These are phyloP conservation scores for Tholera decimalis DNA, from an alignment of 2,888 invertebrate species.

Conservation along the genomic window DNA sequence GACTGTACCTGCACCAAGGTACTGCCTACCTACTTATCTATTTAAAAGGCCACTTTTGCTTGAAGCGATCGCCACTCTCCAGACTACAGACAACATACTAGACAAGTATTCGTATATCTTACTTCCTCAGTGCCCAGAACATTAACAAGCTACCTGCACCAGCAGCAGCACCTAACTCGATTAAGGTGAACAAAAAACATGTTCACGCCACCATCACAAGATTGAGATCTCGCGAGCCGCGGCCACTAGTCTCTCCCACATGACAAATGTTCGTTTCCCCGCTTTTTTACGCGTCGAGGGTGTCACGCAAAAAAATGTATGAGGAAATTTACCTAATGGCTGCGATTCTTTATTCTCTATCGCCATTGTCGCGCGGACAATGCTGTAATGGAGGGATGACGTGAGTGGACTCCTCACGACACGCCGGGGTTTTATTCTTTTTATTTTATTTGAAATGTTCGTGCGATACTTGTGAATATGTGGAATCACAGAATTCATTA, in stretches of 20 bases:
- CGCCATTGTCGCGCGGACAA: conserved; percentile 89
- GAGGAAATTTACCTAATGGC: conserved; percentile 92
- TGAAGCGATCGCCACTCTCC: background rate
- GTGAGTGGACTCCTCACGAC: conserved; percentile 83
- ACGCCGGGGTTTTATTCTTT: conserved; percentile 74
- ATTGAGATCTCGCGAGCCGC: conserved; percentile 83
- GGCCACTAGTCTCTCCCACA: conserved; percentile 73
- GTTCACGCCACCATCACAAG: conserved; percentile 74
- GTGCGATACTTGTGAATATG: conserved; percentile 67
- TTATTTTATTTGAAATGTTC: conserved; percentile 76
- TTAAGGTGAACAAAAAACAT: conserved; percentile 76
- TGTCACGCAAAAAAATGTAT: conserved; percentile 91
- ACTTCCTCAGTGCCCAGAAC: conserved; percentile 24
- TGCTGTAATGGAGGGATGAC: conserved; percentile 90
- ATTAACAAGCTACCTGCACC: conserved; percentile 65
- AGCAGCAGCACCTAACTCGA: conserved; percentile 73
- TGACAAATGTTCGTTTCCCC: conserved; percentile 87
- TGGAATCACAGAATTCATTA: conserved; percentile 61
- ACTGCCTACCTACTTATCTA: background rate
- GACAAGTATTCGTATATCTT: background rate
- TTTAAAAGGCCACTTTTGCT: background rate
- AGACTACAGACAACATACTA: background rate
- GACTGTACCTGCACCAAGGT: background rate
- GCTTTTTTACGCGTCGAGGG: conserved; percentile 86
- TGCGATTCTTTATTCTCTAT: conserved; percentile 89